Percentiles rank a stretch among this genome's conserved stretches.
Conservation (phyloP, 2,888 invertebrate genomes). For the Caenorhabditis auriculariae region DNA sequence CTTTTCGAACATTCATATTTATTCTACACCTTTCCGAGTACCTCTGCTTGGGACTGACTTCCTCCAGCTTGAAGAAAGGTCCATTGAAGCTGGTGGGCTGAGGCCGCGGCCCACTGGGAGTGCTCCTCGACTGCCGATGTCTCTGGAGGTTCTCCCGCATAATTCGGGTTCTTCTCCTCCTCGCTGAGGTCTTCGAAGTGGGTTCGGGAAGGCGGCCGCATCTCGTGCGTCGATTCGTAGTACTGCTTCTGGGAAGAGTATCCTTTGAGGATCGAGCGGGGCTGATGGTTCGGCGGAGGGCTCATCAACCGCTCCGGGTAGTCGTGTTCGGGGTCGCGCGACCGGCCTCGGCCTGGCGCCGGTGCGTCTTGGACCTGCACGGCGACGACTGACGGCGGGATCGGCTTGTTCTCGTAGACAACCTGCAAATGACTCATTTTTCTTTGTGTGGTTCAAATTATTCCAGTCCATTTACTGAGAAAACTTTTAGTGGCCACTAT, state of each 20-base stretch:
- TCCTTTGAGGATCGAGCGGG: constrained; percentile 40
- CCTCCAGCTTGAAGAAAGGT: constrained; percentile 61
- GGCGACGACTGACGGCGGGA: constrained; percentile 11
- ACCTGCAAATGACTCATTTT: constrained; percentile 6
- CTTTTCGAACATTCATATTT: constrained; percentile 1
- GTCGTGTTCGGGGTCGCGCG: constrained; percentile 34
- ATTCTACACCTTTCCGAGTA: constrained; percentile 9
- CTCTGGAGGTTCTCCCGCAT: constrained; percentile 59
- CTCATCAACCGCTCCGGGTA: constrained; percentile 56
- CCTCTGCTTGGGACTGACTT: constrained; percentile 36
- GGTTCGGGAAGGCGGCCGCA: constrained; percentile 10
- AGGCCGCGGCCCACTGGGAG: constrained; percentile 29
- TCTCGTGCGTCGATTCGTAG: constrained; percentile 7
- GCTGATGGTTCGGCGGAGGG: constrained; percentile 45
- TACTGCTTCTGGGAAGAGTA: constrained; percentile 9
- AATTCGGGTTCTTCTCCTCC: constrained; percentile 41
- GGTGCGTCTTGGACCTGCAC: neutral
- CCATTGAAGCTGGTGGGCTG: constrained; percentile 55
- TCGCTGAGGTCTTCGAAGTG: constrained; percentile 43
- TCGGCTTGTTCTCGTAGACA: constrained; percentile 35
- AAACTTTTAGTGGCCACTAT: too few relatives aligned
- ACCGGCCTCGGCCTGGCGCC: neutral
- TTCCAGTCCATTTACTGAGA: too few relatives aligned
- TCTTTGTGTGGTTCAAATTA: neutral
- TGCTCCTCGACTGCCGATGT: constrained; percentile 40